Evolutionary conservation across 2,888 invertebrate species (phyloP).

Genomic region (Nasonovia ribisnigri): DNA sequence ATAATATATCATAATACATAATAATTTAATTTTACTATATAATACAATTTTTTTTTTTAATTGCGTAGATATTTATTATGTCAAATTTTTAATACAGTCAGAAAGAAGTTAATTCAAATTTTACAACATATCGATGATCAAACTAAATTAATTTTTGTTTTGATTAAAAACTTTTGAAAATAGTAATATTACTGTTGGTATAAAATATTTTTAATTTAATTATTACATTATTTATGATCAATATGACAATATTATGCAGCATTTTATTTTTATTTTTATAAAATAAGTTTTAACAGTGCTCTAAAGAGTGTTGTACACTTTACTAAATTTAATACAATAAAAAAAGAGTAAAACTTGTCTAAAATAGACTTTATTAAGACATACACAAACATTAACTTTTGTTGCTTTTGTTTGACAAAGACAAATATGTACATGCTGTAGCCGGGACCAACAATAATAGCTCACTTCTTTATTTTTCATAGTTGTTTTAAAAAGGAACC

Average conservation of each 20-base stretch:
- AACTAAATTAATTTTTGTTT: not conserved
- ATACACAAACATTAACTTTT: too few relatives aligned
- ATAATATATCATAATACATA: not conserved
- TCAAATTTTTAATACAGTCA: not conserved
- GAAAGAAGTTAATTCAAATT: not conserved
- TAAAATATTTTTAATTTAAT: not conserved
- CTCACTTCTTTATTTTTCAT: too few relatives aligned
- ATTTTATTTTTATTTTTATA: not conserved
- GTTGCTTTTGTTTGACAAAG: too few relatives aligned
- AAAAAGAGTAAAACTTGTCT: too few relatives aligned
- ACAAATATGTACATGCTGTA: too few relatives aligned
- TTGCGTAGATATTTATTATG: not conserved
- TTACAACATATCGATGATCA: not conserved
- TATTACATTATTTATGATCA: not conserved
- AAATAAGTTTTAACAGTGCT: not conserved
- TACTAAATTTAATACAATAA: too few relatives aligned
- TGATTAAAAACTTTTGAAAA: not conserved
- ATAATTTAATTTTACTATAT: not conserved
- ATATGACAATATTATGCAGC: not conserved
- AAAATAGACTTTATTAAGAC: too few relatives aligned
- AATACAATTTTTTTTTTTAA: not conserved
- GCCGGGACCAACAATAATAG: too few relatives aligned
- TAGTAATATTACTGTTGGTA: not conserved
- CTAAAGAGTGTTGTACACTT: not conserved
- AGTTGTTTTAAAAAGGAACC: too few relatives aligned